Evolutionary conservation across 2,888 invertebrate species (phyloP).

Genomic region (Horisme vitalbata): DNA sequence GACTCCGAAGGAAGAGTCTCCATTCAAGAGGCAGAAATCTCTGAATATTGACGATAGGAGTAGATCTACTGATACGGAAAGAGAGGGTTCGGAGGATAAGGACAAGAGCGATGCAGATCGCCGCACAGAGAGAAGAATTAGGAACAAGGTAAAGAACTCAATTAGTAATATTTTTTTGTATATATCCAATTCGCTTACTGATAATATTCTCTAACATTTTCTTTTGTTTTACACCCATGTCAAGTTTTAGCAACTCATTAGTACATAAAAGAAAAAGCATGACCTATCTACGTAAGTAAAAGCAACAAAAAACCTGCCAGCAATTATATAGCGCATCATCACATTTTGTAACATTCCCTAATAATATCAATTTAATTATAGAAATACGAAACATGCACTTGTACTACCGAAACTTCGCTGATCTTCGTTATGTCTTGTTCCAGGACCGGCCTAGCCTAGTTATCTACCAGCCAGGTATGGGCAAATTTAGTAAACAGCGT

Average conservation of each 20-base stretch:
- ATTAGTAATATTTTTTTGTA: too few relatives aligned
- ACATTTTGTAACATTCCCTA: too few relatives aligned
- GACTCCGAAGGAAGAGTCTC: conserved; percentile 58
- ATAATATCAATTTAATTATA: too few relatives aligned
- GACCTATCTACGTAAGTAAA: too few relatives aligned
- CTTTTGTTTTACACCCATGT: too few relatives aligned
- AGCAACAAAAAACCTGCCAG: too few relatives aligned
- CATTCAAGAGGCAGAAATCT: conserved; percentile 80
- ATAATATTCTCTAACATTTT: too few relatives aligned
- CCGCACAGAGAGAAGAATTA: conserved; percentile 84
- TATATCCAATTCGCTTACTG: too few relatives aligned
- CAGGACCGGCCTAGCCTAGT: conserved; percentile 95
- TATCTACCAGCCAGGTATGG: conserved; percentile 95
- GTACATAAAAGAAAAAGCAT: too few relatives aligned
- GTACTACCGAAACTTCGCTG: conserved; percentile 14
- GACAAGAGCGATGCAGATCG: conserved; percentile 79
- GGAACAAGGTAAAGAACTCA: conserved; percentile 85
- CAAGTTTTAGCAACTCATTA: too few relatives aligned
- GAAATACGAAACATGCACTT: too few relatives aligned
- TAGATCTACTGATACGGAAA: conserved; percentile 79
- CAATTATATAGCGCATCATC: too few relatives aligned
- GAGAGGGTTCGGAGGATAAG: conserved; percentile 80
- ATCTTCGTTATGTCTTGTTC: conserved; percentile 23
- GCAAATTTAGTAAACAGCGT: conserved; percentile 88
- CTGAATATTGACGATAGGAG: conserved; percentile 76